Percentiles rank a stretch among this genome's conserved stretches.
Conservation (phyloP, 2,113 vertebrate species). For the Corynorhinus townsendii region DNA sequence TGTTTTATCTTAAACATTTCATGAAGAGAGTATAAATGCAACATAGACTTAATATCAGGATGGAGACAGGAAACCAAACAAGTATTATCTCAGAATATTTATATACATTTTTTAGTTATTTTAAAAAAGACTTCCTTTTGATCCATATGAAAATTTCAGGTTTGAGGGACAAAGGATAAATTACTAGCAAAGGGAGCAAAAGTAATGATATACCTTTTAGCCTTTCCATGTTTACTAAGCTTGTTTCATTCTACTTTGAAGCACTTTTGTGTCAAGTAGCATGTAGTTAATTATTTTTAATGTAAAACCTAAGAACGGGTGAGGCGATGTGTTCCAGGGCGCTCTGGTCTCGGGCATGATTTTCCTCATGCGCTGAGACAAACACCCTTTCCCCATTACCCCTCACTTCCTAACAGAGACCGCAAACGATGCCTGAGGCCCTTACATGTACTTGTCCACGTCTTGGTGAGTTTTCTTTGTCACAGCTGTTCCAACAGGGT, state of each 20-base stretch:
- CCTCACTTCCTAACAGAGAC: not conserved
- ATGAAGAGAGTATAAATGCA: not conserved
- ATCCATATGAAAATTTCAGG: not conserved
- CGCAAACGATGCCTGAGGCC: not conserved
- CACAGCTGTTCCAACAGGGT: not conserved
- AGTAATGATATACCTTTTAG: not conserved
- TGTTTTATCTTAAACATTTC: conserved; percentile 38
- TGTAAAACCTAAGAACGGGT: not conserved
- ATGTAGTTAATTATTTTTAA: not conserved
- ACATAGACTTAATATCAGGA: not conserved
- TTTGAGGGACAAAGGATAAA: not conserved
- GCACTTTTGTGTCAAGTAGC: not conserved
- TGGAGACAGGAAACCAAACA: not conserved
- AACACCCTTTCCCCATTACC: not conserved
- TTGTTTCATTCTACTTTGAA: not conserved
- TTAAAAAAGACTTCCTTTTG: not conserved
- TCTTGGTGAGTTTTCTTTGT: not conserved
- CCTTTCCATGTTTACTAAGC: not conserved
- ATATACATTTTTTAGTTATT: conserved; percentile 14
- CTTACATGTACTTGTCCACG: not conserved
- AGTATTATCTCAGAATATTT: conserved; percentile 15
- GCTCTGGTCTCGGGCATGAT: not conserved
- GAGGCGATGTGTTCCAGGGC: not conserved
- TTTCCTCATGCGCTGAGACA: not conserved
- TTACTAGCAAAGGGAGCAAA: not conserved